A percentile compares a stretch with the other conserved stretches of the same genome.
Conservation (phyloP, 2,797 vertebrate species). For the Champsocephalus esox region DNA sequence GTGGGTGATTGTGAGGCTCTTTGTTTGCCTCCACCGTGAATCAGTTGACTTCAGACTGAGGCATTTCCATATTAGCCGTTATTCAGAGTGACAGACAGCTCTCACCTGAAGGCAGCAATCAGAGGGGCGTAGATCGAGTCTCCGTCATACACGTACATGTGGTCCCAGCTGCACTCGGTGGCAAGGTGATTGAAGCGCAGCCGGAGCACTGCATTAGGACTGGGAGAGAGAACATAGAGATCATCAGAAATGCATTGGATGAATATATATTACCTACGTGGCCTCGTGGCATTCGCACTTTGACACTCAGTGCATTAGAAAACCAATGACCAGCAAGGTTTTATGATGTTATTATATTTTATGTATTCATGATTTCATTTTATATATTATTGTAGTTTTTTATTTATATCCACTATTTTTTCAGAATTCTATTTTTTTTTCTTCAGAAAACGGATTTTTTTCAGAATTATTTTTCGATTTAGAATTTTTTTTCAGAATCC, state of each 20-base stretch:
- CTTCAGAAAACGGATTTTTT: too few species aligned
- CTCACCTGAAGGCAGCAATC: slow-evolving; percentile 94
- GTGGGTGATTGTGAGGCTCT: slow-evolving; percentile 42
- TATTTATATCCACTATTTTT: too few species aligned
- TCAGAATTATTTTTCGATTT: too few species aligned
- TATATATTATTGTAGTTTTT: too few species aligned
- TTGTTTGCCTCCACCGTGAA: slow-evolving; percentile 36
- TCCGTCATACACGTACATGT: slow-evolving; percentile 95
- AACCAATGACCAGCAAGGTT: too few species aligned
- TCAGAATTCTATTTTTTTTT: too few species aligned
- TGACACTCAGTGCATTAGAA: too few species aligned
- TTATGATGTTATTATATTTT: too few species aligned
- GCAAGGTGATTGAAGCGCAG: slow-evolving; percentile 96
- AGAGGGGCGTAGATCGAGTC: slow-evolving; percentile 95
- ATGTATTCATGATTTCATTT: too few species aligned
- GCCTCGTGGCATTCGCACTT: too few species aligned
- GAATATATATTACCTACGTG: slow-evolving; percentile 8
- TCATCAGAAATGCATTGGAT: slow-evolving; percentile 11
- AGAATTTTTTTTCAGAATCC: too few species aligned
- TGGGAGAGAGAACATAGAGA: slow-evolving; percentile 80
- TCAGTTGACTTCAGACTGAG: slow-evolving; percentile 47
- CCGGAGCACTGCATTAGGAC: slow-evolving; percentile 90
- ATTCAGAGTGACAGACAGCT: slow-evolving; percentile 20
- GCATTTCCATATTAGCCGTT: slow-evolving; percentile 40
- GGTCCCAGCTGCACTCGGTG: slow-evolving; percentile 98